Conservation (phyloP, 1,140 invertebrate genomes). For the Nymphalis io region DNA sequence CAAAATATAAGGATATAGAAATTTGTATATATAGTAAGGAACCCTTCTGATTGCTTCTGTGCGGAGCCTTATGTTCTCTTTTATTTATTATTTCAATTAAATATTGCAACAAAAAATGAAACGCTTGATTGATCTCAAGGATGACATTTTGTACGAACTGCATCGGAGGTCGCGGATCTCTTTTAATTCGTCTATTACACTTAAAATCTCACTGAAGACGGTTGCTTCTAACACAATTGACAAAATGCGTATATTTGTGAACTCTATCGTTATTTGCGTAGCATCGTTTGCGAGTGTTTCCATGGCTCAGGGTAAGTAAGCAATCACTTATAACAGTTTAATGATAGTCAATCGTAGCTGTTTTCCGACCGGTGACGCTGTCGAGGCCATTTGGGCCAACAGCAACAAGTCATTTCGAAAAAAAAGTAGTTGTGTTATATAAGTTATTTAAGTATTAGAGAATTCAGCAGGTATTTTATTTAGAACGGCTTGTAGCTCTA, state of each 20-base stretch:
- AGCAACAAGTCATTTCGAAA: too few relatives aligned
- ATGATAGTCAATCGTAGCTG: too few relatives aligned
- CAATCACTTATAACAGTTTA: neutral
- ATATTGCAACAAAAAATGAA: neutral
- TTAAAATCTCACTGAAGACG: conserved; percentile 26
- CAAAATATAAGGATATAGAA: too few relatives aligned
- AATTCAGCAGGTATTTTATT: conserved; percentile 40
- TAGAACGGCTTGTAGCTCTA: conserved; percentile 36
- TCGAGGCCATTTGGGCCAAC: too few relatives aligned
- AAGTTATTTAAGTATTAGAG: conserved; percentile 1
- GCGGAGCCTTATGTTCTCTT: too few relatives aligned
- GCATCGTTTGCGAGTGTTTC: conserved; percentile 40
- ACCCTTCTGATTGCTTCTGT: too few relatives aligned
- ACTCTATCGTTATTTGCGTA: conserved; percentile 37
- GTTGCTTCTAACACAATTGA: conserved; percentile 26
- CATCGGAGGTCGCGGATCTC: conserved; percentile 48
- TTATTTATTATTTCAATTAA: too few relatives aligned
- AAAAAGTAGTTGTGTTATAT: neutral
- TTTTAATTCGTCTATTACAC: conserved; percentile 29
- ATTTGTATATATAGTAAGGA: too few relatives aligned
- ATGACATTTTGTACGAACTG: conserved; percentile 57
- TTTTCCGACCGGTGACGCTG: too few relatives aligned
- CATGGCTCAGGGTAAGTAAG: conserved; percentile 55
- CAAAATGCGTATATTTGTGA: conserved; percentile 27
- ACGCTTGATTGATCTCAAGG: conserved; percentile 50